Base-by-base conservation (phyloP, 1,140 invertebrate species). In the Triops longicaudatus region DNA sequence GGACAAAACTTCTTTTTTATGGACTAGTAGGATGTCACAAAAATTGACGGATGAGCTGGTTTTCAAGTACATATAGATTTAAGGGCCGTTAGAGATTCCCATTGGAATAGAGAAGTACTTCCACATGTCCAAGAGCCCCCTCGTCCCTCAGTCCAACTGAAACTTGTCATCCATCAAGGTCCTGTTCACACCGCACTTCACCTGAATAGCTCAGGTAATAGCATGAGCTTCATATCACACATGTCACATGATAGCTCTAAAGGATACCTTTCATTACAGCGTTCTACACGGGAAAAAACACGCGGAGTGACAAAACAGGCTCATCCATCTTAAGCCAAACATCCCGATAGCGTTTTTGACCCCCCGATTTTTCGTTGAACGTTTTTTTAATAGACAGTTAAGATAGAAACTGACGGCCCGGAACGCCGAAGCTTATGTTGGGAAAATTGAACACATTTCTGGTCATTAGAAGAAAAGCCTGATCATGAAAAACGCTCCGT, bases 121-220 rank as follows among this genome's bases (percentile, higher is more conserved):
- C 2, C 7, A 37, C 31, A 37, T 37, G 31, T 37, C 2, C 31
- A 37, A 63, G 50, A n/a, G n/a, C 17, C 50, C 50, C 50, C 14
- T 22, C 17, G 50, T n/a, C 50, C 50, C 50, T 22, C 14, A 17
- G 14, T 22, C 50, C 22, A 63, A 22, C n/a, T 63, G 50, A 9
- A 63, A 63, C 17, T 63, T 14, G 50, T 63, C 50, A 63, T 63
- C 50, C 50, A 63, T 63, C 50, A 63, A 63, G 50, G 50, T 63
- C 50, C 50, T 63, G 50, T 63, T 63, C 50, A 63, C 50, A 63
- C 50, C 50, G 50, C 50, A 63, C 50, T 63, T 63, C 50, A 63
- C 50, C 50, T 63, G 50, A 63, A 63, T 63, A 63, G 50, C 50
- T 63, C 50, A 63, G 50, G 50, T 63, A 63, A 63, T 63, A 63